phyloP scores from a whole-genome alignment of 2,888 invertebrate species.

The Slavum lentiscoides region DNA sequence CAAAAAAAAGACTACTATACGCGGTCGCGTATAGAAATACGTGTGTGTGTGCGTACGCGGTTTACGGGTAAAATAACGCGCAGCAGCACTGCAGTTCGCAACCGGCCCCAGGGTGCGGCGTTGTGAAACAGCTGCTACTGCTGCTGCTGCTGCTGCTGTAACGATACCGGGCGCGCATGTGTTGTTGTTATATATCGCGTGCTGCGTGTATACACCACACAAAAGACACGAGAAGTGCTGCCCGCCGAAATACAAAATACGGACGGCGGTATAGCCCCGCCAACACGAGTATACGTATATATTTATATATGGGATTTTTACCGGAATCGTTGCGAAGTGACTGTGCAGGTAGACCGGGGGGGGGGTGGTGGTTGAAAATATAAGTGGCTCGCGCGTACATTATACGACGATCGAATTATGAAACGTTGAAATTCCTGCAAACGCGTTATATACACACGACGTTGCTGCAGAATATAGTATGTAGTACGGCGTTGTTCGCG shows the following conservation, averaged over 20 bases:
- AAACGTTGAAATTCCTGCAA: slow-evolving; percentile 43
- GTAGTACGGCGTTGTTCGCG: background rate
- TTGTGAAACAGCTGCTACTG: slow-evolving; percentile 43
- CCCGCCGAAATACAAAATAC: too few species aligned
- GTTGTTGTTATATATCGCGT: slow-evolving; percentile 1
- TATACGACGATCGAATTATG: slow-evolving; percentile 48
- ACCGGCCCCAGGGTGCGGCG: slow-evolving; percentile 22
- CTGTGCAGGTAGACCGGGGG: too few species aligned
- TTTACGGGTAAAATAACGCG: background rate
- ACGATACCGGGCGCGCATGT: slow-evolving; percentile 18
- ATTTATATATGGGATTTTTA: slow-evolving; percentile 37
- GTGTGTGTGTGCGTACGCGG: background rate
- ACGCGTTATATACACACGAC: background rate
- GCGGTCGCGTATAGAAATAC: background rate
- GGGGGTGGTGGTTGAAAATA: slow-evolving; percentile 40
- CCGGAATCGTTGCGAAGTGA: background rate
- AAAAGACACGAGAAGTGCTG: slow-evolving; percentile 31
- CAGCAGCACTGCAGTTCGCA: background rate
- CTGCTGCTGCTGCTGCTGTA: too few species aligned
- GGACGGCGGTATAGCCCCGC: background rate
- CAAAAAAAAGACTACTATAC: background rate
- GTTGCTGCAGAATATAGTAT: too few species aligned
- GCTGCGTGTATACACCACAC: slow-evolving; percentile 10
- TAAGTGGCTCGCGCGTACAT: slow-evolving; percentile 31
- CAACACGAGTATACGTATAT: background rate